Evolutionary conservation across 2,888 invertebrate genomes (phyloP), one percentile per base, ranked within the genome.

Genomic region (Rotaria macrura): DNA sequence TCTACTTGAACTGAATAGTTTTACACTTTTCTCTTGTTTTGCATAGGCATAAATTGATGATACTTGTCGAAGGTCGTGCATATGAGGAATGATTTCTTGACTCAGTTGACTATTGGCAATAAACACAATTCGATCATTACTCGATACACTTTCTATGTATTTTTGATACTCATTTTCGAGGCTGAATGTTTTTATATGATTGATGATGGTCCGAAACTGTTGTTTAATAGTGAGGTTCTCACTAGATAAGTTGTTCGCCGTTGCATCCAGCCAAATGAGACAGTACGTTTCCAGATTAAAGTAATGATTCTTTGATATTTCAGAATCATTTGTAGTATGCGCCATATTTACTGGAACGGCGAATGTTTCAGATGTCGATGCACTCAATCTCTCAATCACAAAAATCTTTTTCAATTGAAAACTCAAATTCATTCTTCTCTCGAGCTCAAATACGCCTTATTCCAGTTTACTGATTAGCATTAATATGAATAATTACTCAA

Each of bases 21-120:
- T 1, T 6, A 9, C 1, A 1, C 1, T 1, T 1, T n/a, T 2
- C 7, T 25, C 57, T 1, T 57, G 0, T 1, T 10, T 25, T 12
- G 1, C n/a, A 3, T 29, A 57, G 0, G n/a, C n/a, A 23, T 57
- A 57, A n/a, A 57, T n/a, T 14, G 57, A 57, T 0, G n/a, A n/a
- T 2, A 57, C n/a, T 57, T 57, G 29, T n/a, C 29, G 29, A 2
- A n/a, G 1, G 7, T 57, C 25, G 7, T 5, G n/a, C 1, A 25
- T 3, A 6, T 3, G n/a, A n/a, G 25, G 5, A n/a, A 57, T 57
- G 1, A 57, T 57, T n/a, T 57, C 3, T 57, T 17, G n/a, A n/a
- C 57, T 57, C n/a, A 29, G n/a, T 25, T 57, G 57, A n/a, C 57
- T 3, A 29, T 57, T 14, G 3, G 5, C n/a, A 57, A 57, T 57